These are phyloP conservation scores for Onychomys leucogaster DNA, from an alignment of 2,797 vertebrate species.

Conservation along the genomic window DNA sequence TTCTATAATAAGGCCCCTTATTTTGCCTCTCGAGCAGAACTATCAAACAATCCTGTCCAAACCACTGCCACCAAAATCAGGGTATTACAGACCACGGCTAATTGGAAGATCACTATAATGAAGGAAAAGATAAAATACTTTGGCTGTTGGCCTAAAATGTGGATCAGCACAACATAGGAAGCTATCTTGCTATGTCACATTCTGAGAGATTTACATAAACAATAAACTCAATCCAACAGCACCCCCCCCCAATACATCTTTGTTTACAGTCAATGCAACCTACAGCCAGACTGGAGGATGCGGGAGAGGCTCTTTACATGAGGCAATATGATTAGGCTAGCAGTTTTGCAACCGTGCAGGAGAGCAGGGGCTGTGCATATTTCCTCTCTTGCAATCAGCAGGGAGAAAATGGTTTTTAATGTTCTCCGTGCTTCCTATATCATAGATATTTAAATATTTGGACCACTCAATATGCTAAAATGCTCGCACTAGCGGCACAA, in stretches of 20 bases:
- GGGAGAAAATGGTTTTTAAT: constrained; percentile 81
- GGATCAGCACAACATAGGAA: constrained; percentile 99
- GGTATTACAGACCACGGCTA: constrained; percentile 99
- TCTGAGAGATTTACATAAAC: constrained; percentile 99
- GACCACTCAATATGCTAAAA: constrained; percentile 74
- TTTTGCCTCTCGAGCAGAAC: constrained; percentile 99
- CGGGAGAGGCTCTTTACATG: constrained; percentile 82
- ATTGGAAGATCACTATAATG: constrained; percentile 99
- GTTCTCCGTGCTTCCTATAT: constrained; percentile 74
- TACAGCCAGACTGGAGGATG: constrained; percentile 89
- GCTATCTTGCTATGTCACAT: constrained; percentile 99
- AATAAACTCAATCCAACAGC: constrained; percentile 97
- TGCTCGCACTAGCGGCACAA: constrained; percentile 58
- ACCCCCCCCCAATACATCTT: constrained; percentile 94
- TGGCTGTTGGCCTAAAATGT: constrained; percentile 99
- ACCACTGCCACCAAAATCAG: constrained; percentile 96
- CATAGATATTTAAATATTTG: constrained; percentile 86
- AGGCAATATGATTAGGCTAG: constrained; percentile 84
- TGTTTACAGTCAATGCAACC: constrained; percentile 96
- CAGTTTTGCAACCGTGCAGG: constrained; percentile 78
- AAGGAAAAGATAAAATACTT: constrained; percentile 99
- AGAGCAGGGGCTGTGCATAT: constrained; percentile 51
- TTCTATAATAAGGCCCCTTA: constrained; percentile 99
- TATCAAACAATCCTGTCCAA: constrained; percentile 96
- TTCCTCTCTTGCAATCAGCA: constrained; percentile 73